Conservation (phyloP, 2,113 vertebrate genomes). For the Poeciliopsis turrubarensis region DNA sequence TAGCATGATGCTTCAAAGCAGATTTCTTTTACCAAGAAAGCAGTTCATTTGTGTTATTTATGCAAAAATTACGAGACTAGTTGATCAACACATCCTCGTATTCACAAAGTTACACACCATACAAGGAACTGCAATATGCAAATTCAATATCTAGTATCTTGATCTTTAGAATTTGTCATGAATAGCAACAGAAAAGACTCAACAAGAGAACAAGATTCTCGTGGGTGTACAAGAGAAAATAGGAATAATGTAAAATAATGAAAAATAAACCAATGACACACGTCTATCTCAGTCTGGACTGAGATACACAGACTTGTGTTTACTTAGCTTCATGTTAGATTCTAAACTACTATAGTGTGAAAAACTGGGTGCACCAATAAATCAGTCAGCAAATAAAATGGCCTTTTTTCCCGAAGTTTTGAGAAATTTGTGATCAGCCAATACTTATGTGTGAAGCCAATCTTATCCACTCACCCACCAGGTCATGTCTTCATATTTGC, state of each 20-base stretch:
- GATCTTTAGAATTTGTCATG: neutral
- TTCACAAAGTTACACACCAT: neutral
- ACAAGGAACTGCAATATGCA: neutral
- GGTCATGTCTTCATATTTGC: too few species aligned
- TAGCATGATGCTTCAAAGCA: neutral
- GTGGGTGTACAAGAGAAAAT: neutral
- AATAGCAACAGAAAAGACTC: neutral
- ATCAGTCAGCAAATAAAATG: too few species aligned
- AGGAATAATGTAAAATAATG: neutral
- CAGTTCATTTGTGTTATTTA: neutral
- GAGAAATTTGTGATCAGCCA: too few species aligned
- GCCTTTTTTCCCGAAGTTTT: too few species aligned
- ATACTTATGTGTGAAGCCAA: too few species aligned
- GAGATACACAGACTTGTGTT: too few species aligned
- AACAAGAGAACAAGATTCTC: neutral
- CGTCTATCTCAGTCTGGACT: too few species aligned
- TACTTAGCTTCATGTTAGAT: neutral
- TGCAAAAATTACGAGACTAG: neutral
- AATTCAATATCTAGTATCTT: neutral
- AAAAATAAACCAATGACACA: neutral
- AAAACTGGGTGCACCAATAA: neutral
- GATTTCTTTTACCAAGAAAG: neutral
- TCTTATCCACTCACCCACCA: too few species aligned
- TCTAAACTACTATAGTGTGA: neutral
- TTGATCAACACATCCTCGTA: neutral